Evolutionary conservation across 2,888 invertebrate species (phyloP).

Genomic region (Cephonodes hylas): DNA sequence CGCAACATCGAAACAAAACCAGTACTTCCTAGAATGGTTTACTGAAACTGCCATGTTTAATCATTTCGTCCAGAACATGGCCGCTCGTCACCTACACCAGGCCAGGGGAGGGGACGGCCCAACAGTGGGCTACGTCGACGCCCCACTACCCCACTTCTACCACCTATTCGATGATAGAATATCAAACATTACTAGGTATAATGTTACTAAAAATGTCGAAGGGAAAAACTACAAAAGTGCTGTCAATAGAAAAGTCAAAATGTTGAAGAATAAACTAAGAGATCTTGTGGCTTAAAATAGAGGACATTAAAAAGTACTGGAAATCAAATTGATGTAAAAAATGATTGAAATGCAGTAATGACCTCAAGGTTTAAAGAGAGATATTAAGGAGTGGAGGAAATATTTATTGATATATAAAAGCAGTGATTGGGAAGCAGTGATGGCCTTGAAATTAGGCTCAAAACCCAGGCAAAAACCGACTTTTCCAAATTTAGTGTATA

Average conservation of each 20-base stretch:
- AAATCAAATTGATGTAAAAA: too few relatives aligned
- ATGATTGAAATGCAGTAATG: too few relatives aligned
- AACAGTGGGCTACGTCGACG: slow-evolving; percentile 48
- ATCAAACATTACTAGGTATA: slow-evolving; percentile 35
- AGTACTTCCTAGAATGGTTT: slow-evolving; percentile 92
- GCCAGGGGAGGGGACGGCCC: slow-evolving; percentile 19
- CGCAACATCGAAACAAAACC: slow-evolving; percentile 83
- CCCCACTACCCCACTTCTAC: slow-evolving; percentile 69
- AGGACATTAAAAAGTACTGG: too few relatives aligned
- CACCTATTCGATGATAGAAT: slow-evolving; percentile 65
- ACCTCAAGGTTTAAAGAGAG: too few relatives aligned
- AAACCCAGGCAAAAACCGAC: too few relatives aligned
- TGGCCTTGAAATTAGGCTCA: too few relatives aligned
- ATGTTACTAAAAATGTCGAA: slow-evolving; percentile 38
- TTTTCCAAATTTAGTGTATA: too few relatives aligned
- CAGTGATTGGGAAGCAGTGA: too few relatives aligned
- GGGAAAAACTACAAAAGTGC: slow-evolving; percentile 65
- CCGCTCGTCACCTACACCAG: slow-evolving; percentile 24
- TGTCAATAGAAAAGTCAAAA: slow-evolving; percentile 65
- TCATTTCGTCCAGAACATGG: slow-evolving; percentile 84
- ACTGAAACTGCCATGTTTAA: slow-evolving; percentile 93
- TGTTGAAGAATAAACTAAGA: slow-evolving; percentile 64
- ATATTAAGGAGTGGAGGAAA: too few relatives aligned
- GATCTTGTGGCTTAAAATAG: slow-evolving; percentile 69
- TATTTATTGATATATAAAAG: too few relatives aligned